These are phyloP conservation scores for Barnardius zonarius DNA, from an alignment of 2,113 vertebrate species.

Conservation along the genomic window DNA sequence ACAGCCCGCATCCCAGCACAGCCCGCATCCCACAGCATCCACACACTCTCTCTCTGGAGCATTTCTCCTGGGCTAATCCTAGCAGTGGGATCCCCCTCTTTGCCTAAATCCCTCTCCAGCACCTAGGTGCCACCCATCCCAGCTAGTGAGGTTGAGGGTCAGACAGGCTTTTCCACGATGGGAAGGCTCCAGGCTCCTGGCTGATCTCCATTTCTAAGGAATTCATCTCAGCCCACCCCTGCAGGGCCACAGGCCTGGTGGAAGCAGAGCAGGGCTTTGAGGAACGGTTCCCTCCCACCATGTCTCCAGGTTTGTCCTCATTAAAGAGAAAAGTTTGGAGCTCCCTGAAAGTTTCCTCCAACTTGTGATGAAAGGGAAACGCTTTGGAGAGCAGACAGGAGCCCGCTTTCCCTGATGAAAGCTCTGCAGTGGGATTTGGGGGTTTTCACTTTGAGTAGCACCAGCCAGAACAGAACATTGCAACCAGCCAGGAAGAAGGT, in stretches of 20 bases:
- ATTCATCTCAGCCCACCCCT: neutral
- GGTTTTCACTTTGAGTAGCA: neutral
- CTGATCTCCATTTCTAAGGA: neutral
- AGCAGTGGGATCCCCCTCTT: neutral
- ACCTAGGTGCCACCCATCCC: neutral
- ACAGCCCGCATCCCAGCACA: neutral
- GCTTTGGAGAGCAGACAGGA: neutral
- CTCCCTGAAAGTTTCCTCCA: neutral
- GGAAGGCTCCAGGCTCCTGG: neutral
- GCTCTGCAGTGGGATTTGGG: neutral
- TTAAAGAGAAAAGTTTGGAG: neutral
- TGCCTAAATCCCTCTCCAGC: neutral
- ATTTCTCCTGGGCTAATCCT: neutral
- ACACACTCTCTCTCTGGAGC: accelerated
- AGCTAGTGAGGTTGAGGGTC: neutral
- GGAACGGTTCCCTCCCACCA: neutral
- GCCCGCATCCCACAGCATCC: neutral
- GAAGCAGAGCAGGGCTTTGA: neutral
- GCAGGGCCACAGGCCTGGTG: neutral
- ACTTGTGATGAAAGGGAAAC: slow-evolving; percentile 1
- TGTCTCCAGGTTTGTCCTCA: neutral
- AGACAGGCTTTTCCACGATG: neutral
- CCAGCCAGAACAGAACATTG: neutral
- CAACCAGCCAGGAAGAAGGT: slow-evolving; percentile 6
- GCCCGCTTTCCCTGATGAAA: slow-evolving; percentile 15